These are phyloP conservation scores for Latrodectus geometricus DNA, from an alignment of 1,140 invertebrate genomes.

Conservation along the genomic window DNA sequence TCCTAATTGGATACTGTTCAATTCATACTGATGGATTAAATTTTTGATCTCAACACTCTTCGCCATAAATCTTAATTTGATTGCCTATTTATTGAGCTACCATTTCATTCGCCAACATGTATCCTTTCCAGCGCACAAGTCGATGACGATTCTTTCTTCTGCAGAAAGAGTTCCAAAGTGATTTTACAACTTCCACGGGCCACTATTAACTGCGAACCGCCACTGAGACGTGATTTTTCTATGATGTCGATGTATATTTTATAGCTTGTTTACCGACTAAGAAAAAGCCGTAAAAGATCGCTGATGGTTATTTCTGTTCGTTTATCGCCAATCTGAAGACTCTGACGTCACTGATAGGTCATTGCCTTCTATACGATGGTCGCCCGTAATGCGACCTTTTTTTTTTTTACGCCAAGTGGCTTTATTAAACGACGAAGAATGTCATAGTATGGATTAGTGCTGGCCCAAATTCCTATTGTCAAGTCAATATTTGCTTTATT, in stretches of 20 bases:
- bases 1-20: no score
- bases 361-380: slow-evolving; percentile 14
- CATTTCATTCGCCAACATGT: no score
- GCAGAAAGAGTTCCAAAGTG: not conserved
- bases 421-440: no score
- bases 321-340: not conserved
- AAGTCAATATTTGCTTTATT: no score
- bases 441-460: no score
- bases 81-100: no score
- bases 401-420: no score
- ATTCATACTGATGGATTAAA: no score
- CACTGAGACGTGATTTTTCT: slow-evolving; percentile 3
- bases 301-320: not conserved
- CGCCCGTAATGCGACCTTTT: no score
- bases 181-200: slow-evolving; percentile 11
- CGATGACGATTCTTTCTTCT: not conserved
- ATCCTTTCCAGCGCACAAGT: not conserved
- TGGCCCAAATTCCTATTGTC: no score
- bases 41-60: no score
- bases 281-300: slow-evolving; percentile 26
- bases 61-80: no score
- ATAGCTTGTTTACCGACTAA: slow-evolving; percentile 48
- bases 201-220: slow-evolving; percentile 9
- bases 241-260: slow-evolving; percentile 41
- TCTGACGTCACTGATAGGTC: slow-evolving; percentile 27